Base-by-base conservation (phyloP, 1,140 invertebrate species). In the Thaumetopoea pityocampa region DNA sequence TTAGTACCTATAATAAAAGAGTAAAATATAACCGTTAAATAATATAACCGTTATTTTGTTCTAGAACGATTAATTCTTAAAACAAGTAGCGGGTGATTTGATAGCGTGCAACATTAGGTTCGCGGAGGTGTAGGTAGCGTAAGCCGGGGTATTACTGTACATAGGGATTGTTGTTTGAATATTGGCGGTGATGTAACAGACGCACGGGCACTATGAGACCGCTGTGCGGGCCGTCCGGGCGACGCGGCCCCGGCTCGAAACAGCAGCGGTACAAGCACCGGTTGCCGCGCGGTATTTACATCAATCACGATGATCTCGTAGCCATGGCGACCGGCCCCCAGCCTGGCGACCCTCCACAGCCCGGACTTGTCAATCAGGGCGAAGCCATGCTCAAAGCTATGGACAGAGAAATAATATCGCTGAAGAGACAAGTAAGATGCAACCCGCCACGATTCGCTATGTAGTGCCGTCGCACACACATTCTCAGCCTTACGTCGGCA, bases 241-340 rank as follows among this genome's bases (percentile, higher is more conserved):
- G 84, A 28, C 77, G 83, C 50, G 81, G 82, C 41, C 74, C 85
- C 54, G 84, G 72, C 44, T 55, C 70, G 61, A 89, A 91, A 80
- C 88, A 90, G 63, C 90, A 91, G 77, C 89, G 93, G 28, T 92
- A 96, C 87, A 96, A 96, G 85, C 90, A 95, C 67, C 95, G 95
- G 72, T 94, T 97, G 48, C 97, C 97, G 16, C 91, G 94, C 51
- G 97, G 97, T 79, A 97, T 99, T 92, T 95, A 96, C 87, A 93
- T 99, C 73, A 97, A 97, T 88, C 94, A 98, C 79, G 96, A 98
- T 80, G 97, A 98, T 88, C 89, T 98, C 61, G 90, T 94, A 40
- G 90, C 93, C 28, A 91, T 98, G 86, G 96, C 95, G 18, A 90
- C 90, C 76, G 88, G 66, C 85, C 90, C 61, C 11, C 86, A 89